phyloP scores from a whole-genome alignment of 2,113 vertebrate species.

The Xiphophorus maculatus region DNA sequence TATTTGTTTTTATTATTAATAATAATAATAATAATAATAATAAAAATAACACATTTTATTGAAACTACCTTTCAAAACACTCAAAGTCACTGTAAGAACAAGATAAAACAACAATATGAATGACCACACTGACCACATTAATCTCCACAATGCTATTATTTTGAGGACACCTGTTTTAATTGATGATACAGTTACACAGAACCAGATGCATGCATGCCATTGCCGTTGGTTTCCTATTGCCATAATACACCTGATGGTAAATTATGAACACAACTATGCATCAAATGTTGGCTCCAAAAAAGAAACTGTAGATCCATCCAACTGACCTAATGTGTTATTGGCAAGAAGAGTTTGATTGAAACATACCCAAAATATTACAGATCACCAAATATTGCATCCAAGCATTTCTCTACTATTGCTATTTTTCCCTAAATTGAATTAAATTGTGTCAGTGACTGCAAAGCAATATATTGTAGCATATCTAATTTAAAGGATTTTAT shows the following conservation, averaged over 20 bases:
- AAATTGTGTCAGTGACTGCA: background rate
- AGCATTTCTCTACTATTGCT: background rate
- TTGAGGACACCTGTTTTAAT: background rate
- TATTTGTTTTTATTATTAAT: too few relatives aligned
- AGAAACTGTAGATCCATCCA: background rate
- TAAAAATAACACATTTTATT: too few relatives aligned
- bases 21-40: too few relatives aligned
- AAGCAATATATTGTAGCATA: background rate
- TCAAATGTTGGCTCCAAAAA: background rate
- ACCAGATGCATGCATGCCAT: background rate
- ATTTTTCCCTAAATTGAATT: background rate
- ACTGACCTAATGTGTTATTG: background rate
- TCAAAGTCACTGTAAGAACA: too few relatives aligned
- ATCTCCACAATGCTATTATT: too few relatives aligned
- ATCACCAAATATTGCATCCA: background rate
- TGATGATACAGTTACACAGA: background rate
- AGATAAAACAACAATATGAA: too few relatives aligned
- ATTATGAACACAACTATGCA: background rate
- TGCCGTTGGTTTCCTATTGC: background rate
- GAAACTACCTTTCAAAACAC: too few relatives aligned
- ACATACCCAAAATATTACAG: too few relatives aligned
- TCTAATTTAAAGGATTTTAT: constrained; percentile 20
- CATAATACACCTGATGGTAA: background rate
- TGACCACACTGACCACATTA: too few relatives aligned
- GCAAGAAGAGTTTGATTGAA: background rate